These are phyloP conservation scores for Lobophora halterata DNA, from an alignment of 2,888 invertebrate genomes.

Conservation along the genomic window DNA sequence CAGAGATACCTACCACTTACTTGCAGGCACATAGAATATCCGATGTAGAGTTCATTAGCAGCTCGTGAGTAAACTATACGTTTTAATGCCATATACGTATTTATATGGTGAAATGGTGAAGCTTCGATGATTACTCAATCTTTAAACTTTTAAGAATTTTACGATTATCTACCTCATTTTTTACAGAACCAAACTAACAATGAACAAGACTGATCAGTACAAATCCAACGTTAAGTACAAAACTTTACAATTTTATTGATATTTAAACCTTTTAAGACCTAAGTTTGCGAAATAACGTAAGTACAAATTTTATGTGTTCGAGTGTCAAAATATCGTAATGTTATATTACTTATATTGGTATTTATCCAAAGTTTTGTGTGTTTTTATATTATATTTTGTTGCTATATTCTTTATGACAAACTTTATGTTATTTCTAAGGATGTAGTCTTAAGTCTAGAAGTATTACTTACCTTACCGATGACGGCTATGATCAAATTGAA, in stretches of 20 bases:
- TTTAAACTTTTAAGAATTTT: no score
- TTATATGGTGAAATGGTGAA: no score
- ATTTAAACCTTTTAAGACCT: slow-evolving; percentile 54
- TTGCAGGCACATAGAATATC: no score
- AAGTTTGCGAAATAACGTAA: slow-evolving; percentile 69
- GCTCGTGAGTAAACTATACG: no score
- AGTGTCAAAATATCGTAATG: slow-evolving; percentile 67
- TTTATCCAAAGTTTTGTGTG: slow-evolving; percentile 79
- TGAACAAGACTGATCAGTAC: slow-evolving; percentile 75
- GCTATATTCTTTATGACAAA: slow-evolving; percentile 70
- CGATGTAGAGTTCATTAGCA: no score
- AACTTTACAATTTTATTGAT: slow-evolving; percentile 50
- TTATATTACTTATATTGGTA: slow-evolving; percentile 66
- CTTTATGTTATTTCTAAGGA: slow-evolving; percentile 57
- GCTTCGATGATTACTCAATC: no score
- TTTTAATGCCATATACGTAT: no score
- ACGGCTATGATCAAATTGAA: slow-evolving; percentile 51
- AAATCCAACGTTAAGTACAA: slow-evolving; percentile 69
- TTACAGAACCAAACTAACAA: slow-evolving; percentile 48
- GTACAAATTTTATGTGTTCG: slow-evolving; percentile 79
- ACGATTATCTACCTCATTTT: slow-evolving; percentile 66
- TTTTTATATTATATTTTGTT: slow-evolving; percentile 73
- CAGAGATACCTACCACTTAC: no score
- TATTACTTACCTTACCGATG: slow-evolving; percentile 43
- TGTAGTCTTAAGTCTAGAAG: slow-evolving; percentile 46